Evolutionary conservation across 37 sponge, comb jelly and placozoan species (phyloP), one percentile per base, ranked within the genome.

Genomic region (Agelas oroides): DNA sequence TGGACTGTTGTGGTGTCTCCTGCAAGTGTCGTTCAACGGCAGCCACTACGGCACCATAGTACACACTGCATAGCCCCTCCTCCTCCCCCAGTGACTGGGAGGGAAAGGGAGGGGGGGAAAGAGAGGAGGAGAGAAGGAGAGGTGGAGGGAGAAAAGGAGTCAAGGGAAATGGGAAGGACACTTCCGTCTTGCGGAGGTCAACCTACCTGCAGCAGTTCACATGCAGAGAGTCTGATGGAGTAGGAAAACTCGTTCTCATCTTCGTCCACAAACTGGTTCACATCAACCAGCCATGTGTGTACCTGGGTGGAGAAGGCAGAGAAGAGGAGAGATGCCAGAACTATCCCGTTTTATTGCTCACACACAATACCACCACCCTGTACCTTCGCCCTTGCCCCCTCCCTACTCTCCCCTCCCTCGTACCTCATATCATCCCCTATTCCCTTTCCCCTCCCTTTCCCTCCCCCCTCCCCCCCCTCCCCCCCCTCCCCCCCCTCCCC

Each of bases 171-270:
- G 2, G 54, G 15, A 53, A 21, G 56, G 25, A 28, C 70, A n/a
- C 40, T 14, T 0, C 15, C 40, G n/a, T 28, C 53, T 62, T 68
- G 54, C 82, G 46, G 55, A 34, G 6, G 46, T 46, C 1, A 46
- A 41, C 75, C 21, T 39, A 90, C 80, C 58, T 71, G 71, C 25
- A 94, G 54, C 24, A 91, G 63, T 36, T 90, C 91, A 13, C 70
- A 59, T 1, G 94, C 86, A 14, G 80, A 83, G 23, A 90, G 69
- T 40, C 91, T 71, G n/a, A 94, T 79, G 6, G 88, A 87, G 39
- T 84, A 89, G 3, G 91, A 84, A 24, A 78, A 69, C 23, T 84
- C 84, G 64, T 84, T 79, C 21, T 87, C 94, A 70, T 94, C 94
- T 24, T 86, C 92, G 33, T 87, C 90, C 17, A 94, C 80, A 87